Evolutionary conservation across 2,797 vertebrate species (phyloP).

Genomic region (Semotilus atromaculatus): DNA sequence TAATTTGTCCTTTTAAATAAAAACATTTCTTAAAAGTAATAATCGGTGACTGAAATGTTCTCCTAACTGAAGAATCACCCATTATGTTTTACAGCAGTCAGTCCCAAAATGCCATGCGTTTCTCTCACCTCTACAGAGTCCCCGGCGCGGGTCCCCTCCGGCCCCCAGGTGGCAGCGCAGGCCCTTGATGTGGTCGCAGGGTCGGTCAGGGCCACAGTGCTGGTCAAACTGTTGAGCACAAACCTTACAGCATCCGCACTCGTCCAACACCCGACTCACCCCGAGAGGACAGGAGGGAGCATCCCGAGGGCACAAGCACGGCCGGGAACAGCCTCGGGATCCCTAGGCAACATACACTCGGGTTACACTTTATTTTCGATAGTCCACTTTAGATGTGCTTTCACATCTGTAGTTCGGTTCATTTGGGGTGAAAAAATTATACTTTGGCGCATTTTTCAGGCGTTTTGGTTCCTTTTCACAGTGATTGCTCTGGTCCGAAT

Average conservation of each 20-base stretch:
- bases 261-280: conserved; percentile 75
- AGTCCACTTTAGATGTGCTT: too few species aligned
- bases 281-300: conserved; percentile 69
- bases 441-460: too few species aligned
- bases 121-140: conserved; percentile 78
- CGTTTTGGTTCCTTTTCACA: too few species aligned
- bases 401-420: too few species aligned
- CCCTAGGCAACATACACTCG: too few species aligned
- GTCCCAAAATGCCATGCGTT: not conserved
- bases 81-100: too few species aligned
- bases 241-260: conserved; percentile 79
- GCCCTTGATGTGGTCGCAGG: conserved; percentile 82
- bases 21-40: too few species aligned
- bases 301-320: conserved; percentile 69
- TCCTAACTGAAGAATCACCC: not conserved
- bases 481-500: too few species aligned
- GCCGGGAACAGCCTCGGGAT: conserved; percentile 61
- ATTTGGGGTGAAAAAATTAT: too few species aligned
- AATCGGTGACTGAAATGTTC: not conserved
- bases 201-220: conserved; percentile 72
- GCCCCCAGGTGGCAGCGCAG: conserved; percentile 79
- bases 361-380: too few species aligned
- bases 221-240: conserved; percentile 80
- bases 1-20: too few species aligned
- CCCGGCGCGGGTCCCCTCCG: conserved; percentile 69